Conservation (phyloP, 2,113 vertebrate species). For the Turdus rufiventris region DNA sequence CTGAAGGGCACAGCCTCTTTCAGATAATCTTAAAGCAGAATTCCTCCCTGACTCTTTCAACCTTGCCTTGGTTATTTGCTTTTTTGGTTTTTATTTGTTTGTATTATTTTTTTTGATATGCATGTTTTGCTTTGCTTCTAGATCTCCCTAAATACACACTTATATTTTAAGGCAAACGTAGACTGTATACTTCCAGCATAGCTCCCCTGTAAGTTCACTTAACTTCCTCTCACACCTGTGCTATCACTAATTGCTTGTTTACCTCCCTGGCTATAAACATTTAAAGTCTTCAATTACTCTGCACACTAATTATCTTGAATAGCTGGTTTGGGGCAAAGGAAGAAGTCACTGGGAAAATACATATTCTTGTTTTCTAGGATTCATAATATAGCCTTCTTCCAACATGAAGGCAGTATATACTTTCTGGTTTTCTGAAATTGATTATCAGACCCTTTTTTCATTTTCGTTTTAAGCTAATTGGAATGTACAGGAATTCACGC, state of each 20-base stretch:
- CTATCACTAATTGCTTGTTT: slow-evolving; percentile 40
- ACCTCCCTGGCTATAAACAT: slow-evolving; percentile 26
- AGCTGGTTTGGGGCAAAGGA: slow-evolving; percentile 21
- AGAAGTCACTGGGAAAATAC: neutral
- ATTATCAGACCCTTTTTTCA: neutral
- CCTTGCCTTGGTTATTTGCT: neutral
- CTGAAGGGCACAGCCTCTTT: neutral
- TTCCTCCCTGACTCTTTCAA: neutral
- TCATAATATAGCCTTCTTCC: neutral
- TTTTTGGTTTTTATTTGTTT: neutral
- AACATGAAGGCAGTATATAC: neutral
- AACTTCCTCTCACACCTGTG: slow-evolving; percentile 31
- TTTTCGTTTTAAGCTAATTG: neutral
- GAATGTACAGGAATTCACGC: neutral
- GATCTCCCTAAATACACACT: neutral
- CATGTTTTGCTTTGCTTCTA: neutral
- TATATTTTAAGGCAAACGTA: neutral
- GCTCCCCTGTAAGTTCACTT: neutral
- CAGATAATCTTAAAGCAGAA: neutral
- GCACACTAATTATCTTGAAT: slow-evolving; percentile 22
- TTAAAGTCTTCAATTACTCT: slow-evolving; percentile 28
- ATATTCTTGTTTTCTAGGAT: neutral
- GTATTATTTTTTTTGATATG: accelerated
- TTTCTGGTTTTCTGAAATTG: neutral
- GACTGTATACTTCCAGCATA: neutral